A percentile compares a stretch with the other conserved stretches of the same genome.
These are phyloP conservation scores for Dinothrombium tinctorium DNA, from an alignment of 1,140 invertebrate genomes.

Conservation along the genomic window DNA sequence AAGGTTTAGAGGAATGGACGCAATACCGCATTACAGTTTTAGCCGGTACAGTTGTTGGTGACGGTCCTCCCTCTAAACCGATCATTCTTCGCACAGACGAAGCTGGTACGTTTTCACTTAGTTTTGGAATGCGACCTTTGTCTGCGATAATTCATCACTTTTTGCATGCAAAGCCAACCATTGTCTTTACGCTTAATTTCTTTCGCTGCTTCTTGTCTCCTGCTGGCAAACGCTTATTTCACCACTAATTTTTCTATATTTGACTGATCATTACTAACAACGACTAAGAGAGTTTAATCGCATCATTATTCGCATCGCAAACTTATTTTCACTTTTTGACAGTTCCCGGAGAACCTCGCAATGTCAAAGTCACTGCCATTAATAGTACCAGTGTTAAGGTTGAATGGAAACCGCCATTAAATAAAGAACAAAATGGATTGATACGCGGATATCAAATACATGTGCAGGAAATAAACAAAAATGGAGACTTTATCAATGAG, in stretches of 20 bases:
- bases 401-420: conserved; percentile 63
- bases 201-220: too few species aligned
- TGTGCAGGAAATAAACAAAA: conserved; percentile 65
- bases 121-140: too few species aligned
- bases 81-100: conserved; percentile 79
- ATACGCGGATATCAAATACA: conserved; percentile 89
- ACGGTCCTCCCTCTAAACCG: conserved; percentile 46
- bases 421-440: conserved; percentile 79
- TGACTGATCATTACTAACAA: too few species aligned
- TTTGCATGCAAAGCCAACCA: background rate
- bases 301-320: too few species aligned
- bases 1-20: conserved; percentile 76
- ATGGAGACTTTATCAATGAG: conserved; percentile 27
- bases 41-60: conserved; percentile 74
- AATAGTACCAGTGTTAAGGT: conserved; percentile 83
- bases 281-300: too few species aligned
- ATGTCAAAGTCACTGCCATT: conserved; percentile 55
- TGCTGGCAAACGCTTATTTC: too few species aligned
- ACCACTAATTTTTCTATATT: too few species aligned
- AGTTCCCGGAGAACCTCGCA: conserved; percentile 88
- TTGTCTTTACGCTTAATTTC: too few species aligned
- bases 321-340: conserved; percentile 16
- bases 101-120: conserved; percentile 57
- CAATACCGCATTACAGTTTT: conserved; percentile 84
- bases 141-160: background rate